A percentile compares a stretch with the other conserved stretches of the same genome.
These are phyloP conservation scores for Oxygymnocypris stewartii DNA, from an alignment of 2,113 vertebrate genomes.

Conservation along the genomic window DNA sequence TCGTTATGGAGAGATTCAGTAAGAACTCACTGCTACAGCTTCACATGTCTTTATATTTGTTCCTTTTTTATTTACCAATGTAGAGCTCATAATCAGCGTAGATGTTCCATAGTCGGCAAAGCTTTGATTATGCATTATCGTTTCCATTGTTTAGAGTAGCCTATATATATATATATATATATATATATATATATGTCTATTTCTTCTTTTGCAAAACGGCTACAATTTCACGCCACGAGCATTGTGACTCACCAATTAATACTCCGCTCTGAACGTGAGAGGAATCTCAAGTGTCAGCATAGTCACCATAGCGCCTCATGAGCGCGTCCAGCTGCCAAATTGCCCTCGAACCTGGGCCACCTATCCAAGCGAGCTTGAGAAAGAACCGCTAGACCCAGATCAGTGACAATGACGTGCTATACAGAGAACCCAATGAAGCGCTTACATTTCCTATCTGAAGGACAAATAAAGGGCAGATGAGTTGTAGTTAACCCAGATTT, in stretches of 20 bases:
- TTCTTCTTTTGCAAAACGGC: neutral
- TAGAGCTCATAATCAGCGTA: no score
- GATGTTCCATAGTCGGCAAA: neutral
- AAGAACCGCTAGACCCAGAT: neutral
- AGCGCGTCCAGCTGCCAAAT: conserved; percentile 28
- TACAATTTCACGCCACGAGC: conserved; percentile 24
- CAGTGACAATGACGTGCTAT: neutral
- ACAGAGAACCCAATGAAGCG: neutral
- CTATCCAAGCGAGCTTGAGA: neutral
- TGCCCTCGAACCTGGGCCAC: conserved; percentile 28
- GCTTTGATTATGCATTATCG: neutral
- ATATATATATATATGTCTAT: no score
- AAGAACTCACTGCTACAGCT: neutral
- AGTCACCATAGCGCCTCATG: conserved; percentile 27
- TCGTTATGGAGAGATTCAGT: neutral
- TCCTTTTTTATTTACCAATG: neutral
- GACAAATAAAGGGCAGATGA: conserved; percentile 59
- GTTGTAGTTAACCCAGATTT: conserved; percentile 6
- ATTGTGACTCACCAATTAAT: conserved; percentile 56
- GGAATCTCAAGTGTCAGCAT: conserved; percentile 47
- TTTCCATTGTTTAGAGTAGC: neutral
- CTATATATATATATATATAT: neutral
- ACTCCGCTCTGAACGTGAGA: conserved; percentile 53
- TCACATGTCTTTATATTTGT: neutral
- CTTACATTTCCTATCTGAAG: conserved; percentile 47